A percentile compares a stretch with the other conserved stretches of the same genome.
Evolutionary conservation across 2,888 invertebrate species (phyloP).

Genomic region (Tigriopus californicus): DNA sequence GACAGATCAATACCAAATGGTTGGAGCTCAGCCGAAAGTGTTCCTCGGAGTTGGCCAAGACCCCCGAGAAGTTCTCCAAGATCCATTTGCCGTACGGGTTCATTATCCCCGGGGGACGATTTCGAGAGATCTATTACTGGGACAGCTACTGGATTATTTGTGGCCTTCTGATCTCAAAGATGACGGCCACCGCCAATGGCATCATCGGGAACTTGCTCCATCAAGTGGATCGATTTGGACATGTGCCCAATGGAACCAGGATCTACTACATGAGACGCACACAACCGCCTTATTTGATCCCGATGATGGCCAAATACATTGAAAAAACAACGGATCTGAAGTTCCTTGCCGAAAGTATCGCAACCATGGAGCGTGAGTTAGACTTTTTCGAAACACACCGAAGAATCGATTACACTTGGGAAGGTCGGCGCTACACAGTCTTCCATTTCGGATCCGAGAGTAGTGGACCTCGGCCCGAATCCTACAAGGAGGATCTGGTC

Average conservation of each 20-base stretch:
- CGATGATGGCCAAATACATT: conserved; percentile 57
- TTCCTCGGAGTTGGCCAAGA: conserved; percentile 24
- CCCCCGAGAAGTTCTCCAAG: conserved; percentile 37
- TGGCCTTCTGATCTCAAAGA: conserved; percentile 65
- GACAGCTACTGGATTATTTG: conserved; percentile 86
- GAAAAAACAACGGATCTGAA: conserved; percentile 45
- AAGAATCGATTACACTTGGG: conserved; percentile 21
- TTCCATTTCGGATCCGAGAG: background rate
- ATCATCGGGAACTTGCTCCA: conserved; percentile 70
- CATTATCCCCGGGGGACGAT: conserved; percentile 52
- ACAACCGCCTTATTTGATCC: conserved; percentile 33
- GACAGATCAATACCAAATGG: conserved; percentile 33
- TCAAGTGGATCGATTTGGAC: conserved; percentile 43
- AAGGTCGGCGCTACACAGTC: background rate
- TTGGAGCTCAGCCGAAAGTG: conserved; percentile 28
- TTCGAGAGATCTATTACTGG: conserved; percentile 55
- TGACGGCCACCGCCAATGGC: conserved; percentile 53
- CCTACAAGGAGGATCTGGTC: conserved; percentile 43
- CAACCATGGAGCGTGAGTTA: conserved; percentile 29
- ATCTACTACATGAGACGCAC: conserved; percentile 46
- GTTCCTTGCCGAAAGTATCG: conserved; percentile 22
- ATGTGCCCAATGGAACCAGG: conserved; percentile 48
- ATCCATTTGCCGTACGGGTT: conserved; percentile 56
- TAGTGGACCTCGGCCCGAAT: conserved; percentile 68
- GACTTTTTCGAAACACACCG: conserved; percentile 51